phyloP scores from a whole-genome alignment of 2,113 vertebrate species.

The Apteryx mantelli region DNA sequence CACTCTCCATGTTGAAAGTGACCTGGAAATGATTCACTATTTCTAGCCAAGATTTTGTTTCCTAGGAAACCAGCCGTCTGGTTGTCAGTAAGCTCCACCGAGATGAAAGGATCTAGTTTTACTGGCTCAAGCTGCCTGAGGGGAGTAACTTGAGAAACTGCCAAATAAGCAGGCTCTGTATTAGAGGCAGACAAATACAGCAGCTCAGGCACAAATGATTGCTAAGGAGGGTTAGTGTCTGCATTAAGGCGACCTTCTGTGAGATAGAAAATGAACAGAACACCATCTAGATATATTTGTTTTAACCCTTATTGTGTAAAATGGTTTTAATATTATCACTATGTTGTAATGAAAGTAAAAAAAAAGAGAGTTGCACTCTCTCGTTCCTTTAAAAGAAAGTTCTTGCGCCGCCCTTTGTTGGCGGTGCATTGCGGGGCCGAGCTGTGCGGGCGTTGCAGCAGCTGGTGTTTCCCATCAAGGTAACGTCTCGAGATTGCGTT shows the following conservation, averaged over 20 bases:
- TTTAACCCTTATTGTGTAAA: not conserved
- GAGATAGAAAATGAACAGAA: not conserved
- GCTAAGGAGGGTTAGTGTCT: not conserved
- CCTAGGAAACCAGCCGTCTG: slow-evolving; percentile 95
- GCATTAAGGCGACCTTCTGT: not conserved
- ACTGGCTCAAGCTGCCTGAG: slow-evolving; percentile 93
- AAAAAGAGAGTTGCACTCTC: fast-evolving
- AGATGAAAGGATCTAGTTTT: slow-evolving; percentile 86
- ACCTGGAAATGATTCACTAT: slow-evolving; percentile 92
- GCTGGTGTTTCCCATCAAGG: fast-evolving
- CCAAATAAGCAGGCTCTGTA: slow-evolving; percentile 79
- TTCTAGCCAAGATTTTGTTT: slow-evolving; percentile 90
- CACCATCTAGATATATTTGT: not conserved
- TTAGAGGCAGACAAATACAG: slow-evolving; percentile 20
- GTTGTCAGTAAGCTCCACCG: slow-evolving; percentile 85
- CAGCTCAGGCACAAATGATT: slow-evolving; percentile 43
- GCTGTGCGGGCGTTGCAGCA: not conserved
- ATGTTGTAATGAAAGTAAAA: not conserved
- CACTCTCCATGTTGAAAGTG: slow-evolving; percentile 91
- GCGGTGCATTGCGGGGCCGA: not conserved
- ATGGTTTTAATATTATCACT: not conserved
- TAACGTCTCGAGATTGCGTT: too few species aligned
- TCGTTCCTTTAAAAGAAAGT: not conserved
- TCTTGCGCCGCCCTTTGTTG: not conserved
- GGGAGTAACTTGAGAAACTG: slow-evolving; percentile 92